Evolutionary conservation across 1,140 invertebrate genomes (phyloP).

Genomic region (Tetramorium alpestre): DNA sequence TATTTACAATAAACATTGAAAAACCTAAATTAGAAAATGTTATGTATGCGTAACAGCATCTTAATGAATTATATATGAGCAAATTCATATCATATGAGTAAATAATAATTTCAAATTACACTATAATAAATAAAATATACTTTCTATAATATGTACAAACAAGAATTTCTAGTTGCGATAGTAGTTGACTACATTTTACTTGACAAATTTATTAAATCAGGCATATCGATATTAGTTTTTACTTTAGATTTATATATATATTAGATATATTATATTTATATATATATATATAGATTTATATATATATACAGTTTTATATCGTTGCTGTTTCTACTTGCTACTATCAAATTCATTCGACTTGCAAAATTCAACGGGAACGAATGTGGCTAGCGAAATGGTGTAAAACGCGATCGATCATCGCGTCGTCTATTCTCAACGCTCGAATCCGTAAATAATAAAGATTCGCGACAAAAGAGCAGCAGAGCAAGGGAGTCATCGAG

Average conservation of each 20-base stretch:
- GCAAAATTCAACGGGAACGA: neutral
- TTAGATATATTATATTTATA: no score
- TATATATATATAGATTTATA: no score
- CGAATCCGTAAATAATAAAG: conserved; percentile 39
- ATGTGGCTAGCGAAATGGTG: neutral
- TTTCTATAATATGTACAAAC: neutral
- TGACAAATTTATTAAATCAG: neutral
- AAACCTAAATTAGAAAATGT: neutral
- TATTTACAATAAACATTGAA: no score
- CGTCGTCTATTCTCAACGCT: conserved; percentile 25
- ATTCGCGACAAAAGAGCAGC: conserved; percentile 17
- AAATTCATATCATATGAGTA: neutral
- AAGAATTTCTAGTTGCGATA: neutral
- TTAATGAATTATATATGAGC: neutral
- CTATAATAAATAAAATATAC: neutral
- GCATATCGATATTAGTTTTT: neutral
- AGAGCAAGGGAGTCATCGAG: conserved; percentile 12
- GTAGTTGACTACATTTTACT: neutral
- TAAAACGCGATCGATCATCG: conserved; percentile 31
- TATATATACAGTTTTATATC: neutral
- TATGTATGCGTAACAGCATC: neutral
- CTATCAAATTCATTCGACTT: neutral
- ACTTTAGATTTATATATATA: no score
- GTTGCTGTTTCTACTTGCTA: neutral
- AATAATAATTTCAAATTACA: neutral